Percentiles rank a stretch among this genome's conserved stretches.
phyloP scores from a whole-genome alignment of 2,888 invertebrate species.

The Atherix ibis region DNA sequence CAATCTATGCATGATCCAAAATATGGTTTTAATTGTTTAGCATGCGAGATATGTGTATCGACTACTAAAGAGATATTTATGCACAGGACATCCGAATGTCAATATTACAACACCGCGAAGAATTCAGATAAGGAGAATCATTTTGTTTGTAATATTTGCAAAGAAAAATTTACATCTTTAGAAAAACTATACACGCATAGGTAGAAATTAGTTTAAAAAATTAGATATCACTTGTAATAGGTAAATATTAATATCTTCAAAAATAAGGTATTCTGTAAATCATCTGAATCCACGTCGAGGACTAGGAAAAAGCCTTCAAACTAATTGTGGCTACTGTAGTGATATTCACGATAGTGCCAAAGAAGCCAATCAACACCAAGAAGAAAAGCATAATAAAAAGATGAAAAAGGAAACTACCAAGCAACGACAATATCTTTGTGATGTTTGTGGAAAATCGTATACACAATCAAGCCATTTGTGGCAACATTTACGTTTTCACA shows the following conservation, averaged over 20 bases:
- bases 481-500: slow-evolving; percentile 49
- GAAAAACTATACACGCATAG: slow-evolving; percentile 30
- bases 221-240: background rate
- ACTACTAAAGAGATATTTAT: slow-evolving; percentile 38
- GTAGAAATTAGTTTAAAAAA: slow-evolving; percentile 13
- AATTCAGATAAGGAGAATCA: slow-evolving; percentile 25
- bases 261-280: slow-evolving; percentile 20
- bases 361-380: slow-evolving; percentile 35
- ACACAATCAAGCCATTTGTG: slow-evolving; percentile 47
- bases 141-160: slow-evolving; percentile 31
- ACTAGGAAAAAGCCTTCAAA: slow-evolving; percentile 15
- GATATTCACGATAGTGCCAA: slow-evolving; percentile 20
- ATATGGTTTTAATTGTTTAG: slow-evolving; percentile 27
- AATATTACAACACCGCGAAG: too few species aligned
- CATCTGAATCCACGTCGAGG: slow-evolving; percentile 29
- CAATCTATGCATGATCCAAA: slow-evolving; percentile 23
- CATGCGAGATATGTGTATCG: slow-evolving; percentile 31
- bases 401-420: slow-evolving; percentile 23
- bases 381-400: slow-evolving; percentile 39
- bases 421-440: slow-evolving; percentile 38
- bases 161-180: slow-evolving; percentile 22
- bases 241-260: background rate
- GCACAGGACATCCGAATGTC: slow-evolving; percentile 38
- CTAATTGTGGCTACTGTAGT: slow-evolving; percentile 30
- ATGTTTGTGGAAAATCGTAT: slow-evolving; percentile 44